Evolutionary conservation across 1,140 invertebrate genomes (phyloP), one percentile per base, ranked within the genome.

Genomic region (Batillaria attramentaria): DNA sequence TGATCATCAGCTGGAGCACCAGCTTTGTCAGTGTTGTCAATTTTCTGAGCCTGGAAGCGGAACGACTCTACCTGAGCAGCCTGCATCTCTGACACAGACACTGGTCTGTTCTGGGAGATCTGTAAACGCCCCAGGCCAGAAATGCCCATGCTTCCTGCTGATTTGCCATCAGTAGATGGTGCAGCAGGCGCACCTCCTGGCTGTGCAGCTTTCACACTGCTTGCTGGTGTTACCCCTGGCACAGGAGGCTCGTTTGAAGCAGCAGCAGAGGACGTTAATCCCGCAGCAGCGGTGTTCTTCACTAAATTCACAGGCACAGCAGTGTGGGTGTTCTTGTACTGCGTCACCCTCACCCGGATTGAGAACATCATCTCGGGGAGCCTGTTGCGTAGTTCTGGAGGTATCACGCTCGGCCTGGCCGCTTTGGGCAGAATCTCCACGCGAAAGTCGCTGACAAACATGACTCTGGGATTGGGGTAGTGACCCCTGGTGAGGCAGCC

Each of bases 361-460:
- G 87, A 86, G 57, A 81, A 89, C 83, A 89, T 88, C 57, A 78
- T 65, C 5, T 79, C 68, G 31, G 87, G 87, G 10, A 89, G 83
- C 75, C 86, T 89, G 13, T 78, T 76, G 68, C 84, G 79, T 42
- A 89, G 82, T 70, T 87, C 84, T n/a, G 82, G 78, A 20, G 88
- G 88, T 76, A 89, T 88, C 3, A 80, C 28, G n/a, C 87, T 84
- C 10, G 87, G 87, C 57, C 85, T 82, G 39, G 84, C 75, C 0
- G 87, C 85, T 75, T 86, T 86, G 33, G 86, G 87, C 35, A 89
- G 68, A 69, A 89, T 86, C 57, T 86, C 82, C 31, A 89, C 80
- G 65, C 77, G 54, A 83, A 87, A 85, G 37, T 85, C 77, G 43
- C 85, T 81, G 18, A 88, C 68, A 13, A 54, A 62, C 72, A 87